Conservation (phyloP, 2,113 vertebrate species). For the Sander lucioperca region DNA sequence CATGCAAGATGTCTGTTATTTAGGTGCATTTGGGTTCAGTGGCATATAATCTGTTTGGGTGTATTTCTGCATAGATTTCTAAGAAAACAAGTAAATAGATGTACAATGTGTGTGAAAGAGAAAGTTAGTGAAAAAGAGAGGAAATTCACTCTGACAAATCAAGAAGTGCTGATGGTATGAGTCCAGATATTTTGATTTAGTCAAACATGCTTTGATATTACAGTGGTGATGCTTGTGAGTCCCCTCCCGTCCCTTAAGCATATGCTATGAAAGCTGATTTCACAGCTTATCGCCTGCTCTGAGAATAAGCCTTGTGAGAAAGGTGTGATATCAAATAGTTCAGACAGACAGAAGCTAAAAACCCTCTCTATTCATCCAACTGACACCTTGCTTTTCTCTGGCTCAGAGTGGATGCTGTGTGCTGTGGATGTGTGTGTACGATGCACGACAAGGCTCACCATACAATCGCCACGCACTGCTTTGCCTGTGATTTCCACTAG, state of each 20-base stretch:
- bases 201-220: slow-evolving; percentile 58
- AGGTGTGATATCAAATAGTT: slow-evolving; percentile 65
- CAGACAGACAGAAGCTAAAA: slow-evolving; percentile 43
- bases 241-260: slow-evolving; percentile 45
- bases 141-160: background rate
- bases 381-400: slow-evolving; percentile 28
- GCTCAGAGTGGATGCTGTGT: slow-evolving; percentile 9
- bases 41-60: slow-evolving; percentile 11
- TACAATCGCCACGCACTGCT: slow-evolving; percentile 14
- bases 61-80: background rate
- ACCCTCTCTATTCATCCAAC: slow-evolving; percentile 8
- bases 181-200: slow-evolving; percentile 40
- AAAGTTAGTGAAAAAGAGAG: background rate
- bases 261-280: slow-evolving; percentile 69
- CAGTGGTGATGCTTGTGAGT: slow-evolving; percentile 45
- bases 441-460: slow-evolving; percentile 1
- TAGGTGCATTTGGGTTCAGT: background rate
- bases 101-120: background rate
- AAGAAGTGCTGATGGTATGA: slow-evolving; percentile 17
- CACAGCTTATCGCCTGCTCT: slow-evolving; percentile 59
- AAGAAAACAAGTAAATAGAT: slow-evolving; percentile 3
- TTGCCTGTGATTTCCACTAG: slow-evolving; percentile 27
- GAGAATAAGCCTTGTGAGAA: slow-evolving; percentile 53
- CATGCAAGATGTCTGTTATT: slow-evolving; percentile 39
- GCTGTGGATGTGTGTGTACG: background rate